Percentiles rank a stretch among this genome's conserved stretches.
These are phyloP conservation scores for Timema cristinae DNA, from an alignment of 2,888 invertebrate species.

Conservation along the genomic window DNA sequence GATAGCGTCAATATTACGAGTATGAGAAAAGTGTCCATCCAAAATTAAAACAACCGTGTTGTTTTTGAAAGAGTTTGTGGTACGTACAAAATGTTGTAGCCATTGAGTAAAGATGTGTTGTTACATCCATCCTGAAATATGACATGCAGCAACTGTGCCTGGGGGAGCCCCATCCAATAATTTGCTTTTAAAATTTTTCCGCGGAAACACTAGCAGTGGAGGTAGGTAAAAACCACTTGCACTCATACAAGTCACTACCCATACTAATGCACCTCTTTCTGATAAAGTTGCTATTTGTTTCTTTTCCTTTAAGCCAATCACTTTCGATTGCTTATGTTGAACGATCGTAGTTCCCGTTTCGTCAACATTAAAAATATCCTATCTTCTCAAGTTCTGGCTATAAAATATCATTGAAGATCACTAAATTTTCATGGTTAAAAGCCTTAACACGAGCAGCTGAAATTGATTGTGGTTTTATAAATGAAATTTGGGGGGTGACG, in stretches of 20 bases:
- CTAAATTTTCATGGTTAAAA: not conserved
- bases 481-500: not conserved
- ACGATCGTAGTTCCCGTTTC: not conserved
- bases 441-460: not conserved
- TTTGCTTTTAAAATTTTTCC: not conserved
- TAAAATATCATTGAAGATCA: not conserved
- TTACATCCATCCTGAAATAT: not conserved
- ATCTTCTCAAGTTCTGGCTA: not conserved
- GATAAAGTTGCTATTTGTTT: not conserved
- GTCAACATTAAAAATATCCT: not conserved
- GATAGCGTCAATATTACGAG: not conserved
- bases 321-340: slow-evolving; percentile 1
- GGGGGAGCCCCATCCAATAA: not conserved
- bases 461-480: not conserved
- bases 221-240: not conserved
- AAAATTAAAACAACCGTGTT: not conserved
- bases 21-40: not conserved
- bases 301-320: slow-evolving; percentile 3
- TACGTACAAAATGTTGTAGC: not conserved
- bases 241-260: not conserved
- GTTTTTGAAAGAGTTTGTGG: not conserved
- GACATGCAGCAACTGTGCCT: not conserved
- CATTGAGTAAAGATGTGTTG: not conserved
- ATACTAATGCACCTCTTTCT: not conserved
- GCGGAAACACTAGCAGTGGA: not conserved